Percentiles rank a stretch among this genome's conserved stretches.
Conservation (phyloP, 1,140 invertebrate species). For the Drosophila setifemur region DNA sequence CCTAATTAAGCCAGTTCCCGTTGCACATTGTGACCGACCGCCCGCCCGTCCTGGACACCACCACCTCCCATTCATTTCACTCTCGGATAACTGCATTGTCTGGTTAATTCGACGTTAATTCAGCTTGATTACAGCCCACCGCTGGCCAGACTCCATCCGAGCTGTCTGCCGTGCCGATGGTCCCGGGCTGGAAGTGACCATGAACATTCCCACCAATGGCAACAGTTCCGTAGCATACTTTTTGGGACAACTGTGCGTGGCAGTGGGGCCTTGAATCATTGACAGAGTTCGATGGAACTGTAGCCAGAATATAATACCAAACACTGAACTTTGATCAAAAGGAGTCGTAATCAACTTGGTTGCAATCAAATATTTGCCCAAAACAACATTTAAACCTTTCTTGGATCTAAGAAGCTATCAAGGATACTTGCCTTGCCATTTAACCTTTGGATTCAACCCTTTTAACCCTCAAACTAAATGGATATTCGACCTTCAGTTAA, state of each 20-base stretch:
- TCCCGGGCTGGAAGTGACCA: slow-evolving; percentile 1
- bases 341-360: no score
- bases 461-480: no score
- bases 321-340: no score
- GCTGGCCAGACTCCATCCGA: slow-evolving; percentile 8
- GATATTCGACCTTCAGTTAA: no score
- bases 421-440: no score
- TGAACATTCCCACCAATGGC: slow-evolving; percentile 4
- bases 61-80: background rate
- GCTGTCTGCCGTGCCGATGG: background rate
- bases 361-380: no score
- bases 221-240: slow-evolving; percentile 20
- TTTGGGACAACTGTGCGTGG: background rate
- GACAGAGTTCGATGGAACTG: background rate
- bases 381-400: no score
- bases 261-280: background rate
- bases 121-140: slow-evolving; percentile 5
- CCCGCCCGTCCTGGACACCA: background rate
- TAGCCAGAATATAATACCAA: no score
- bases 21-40: background rate
- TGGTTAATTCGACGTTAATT: slow-evolving; percentile 19
- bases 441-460: no score
- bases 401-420: no score
- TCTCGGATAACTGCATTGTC: slow-evolving; percentile 29
- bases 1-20: slow-evolving; percentile 21